Percentiles rank a stretch among this genome's conserved stretches.
phyloP scores from a whole-genome alignment of 2,113 vertebrate genomes.

The Anguilla rostrata region DNA sequence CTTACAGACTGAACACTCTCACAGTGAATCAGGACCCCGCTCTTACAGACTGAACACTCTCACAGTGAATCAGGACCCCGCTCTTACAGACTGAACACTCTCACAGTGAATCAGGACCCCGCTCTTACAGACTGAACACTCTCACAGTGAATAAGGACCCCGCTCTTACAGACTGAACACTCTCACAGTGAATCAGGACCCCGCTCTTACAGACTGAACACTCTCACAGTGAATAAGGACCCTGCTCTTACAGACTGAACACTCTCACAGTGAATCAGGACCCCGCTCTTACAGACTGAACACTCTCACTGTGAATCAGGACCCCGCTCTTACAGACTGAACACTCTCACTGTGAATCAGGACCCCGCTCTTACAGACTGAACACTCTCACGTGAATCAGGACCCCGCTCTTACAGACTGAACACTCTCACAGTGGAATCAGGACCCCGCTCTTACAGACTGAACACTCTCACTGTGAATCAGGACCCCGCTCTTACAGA shows the following conservation, averaged over 20 bases:
- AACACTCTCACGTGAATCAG: neutral
- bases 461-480: neutral
- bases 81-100: slow-evolving; percentile 56
- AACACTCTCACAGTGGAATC: neutral
- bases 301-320: neutral
- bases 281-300: slow-evolving; percentile 56
- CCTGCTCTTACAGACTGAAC: slow-evolving; percentile 55
- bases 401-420: slow-evolving; percentile 56
- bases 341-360: neutral
- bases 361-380: slow-evolving; percentile 56
- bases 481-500: slow-evolving; percentile 56
- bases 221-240: neutral
- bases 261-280: neutral
- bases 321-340: slow-evolving; percentile 56
- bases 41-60: slow-evolving; percentile 56
- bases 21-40: neutral
- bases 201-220: slow-evolving; percentile 55
- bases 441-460: slow-evolving; percentile 56
- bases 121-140: slow-evolving; percentile 55
- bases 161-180: slow-evolving; percentile 55
- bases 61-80: neutral
- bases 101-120: neutral
- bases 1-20: slow-evolving; percentile 55
- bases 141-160: neutral
- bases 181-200: neutral